phyloP scores from a whole-genome alignment of 2,888 invertebrate species.

The Alviniconcha strummeri region DNA sequence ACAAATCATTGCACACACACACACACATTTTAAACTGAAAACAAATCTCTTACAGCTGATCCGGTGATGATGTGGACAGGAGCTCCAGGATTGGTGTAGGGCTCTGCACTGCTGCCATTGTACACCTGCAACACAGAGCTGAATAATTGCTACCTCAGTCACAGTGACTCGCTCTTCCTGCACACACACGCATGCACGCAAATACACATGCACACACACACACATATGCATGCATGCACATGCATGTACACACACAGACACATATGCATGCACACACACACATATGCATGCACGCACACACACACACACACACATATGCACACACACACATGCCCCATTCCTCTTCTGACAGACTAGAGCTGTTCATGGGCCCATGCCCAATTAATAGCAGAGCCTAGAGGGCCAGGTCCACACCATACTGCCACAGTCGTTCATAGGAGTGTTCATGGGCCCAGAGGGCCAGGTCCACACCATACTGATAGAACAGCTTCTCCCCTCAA shows the following conservation, averaged over 20 bases:
- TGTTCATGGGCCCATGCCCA: no score
- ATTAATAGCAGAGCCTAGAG: no score
- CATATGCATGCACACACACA: no score
- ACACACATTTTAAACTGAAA: not conserved
- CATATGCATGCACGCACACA: no score
- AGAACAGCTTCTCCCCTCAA: constrained; percentile 91
- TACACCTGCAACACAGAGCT: constrained; percentile 74
- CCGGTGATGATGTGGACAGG: constrained; percentile 94
- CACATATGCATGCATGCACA: not conserved
- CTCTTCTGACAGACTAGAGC: constrained; percentile 79
- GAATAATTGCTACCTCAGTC: no score
- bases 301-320: no score
- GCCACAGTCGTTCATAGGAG: constrained; percentile 94
- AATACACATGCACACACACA: not conserved
- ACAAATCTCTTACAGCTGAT: constrained; percentile 78
- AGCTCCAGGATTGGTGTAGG: constrained; percentile 86
- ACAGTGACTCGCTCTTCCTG: not conserved
- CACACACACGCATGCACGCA: not conserved
- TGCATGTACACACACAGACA: no score
- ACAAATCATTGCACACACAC: no score
- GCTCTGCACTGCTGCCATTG: constrained; percentile 80
- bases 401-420: no score
- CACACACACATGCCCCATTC: no score
- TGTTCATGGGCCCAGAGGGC: constrained; percentile 98
- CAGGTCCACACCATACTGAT: constrained; percentile 92